Base-by-base conservation (phyloP, 2,888 invertebrate genomes). In the Parascotia fuliginaria region DNA sequence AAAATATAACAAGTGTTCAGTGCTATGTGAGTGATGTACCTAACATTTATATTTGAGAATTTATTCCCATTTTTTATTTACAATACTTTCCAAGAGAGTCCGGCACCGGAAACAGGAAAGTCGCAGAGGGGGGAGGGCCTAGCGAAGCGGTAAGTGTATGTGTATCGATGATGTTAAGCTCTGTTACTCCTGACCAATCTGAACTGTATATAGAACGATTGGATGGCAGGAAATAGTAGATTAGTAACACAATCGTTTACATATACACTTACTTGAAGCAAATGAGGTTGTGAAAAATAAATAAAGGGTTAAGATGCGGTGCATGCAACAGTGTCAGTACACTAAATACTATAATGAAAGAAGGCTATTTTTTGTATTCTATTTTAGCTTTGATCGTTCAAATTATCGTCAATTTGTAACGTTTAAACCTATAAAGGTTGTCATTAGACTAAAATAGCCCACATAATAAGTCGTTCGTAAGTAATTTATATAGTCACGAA, bases 91-190 rank as follows among this genome's bases (percentile, higher is more conserved):
- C 90, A 87, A 88, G 84, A 88, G 89, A 87, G 77, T 85, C 89
- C 91, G 87, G 89, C 70, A 76, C 84, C 89, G 89, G 92, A 82
- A 81, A 88, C 87, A 91, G 92, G 92, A 92, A 92, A 92, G 92
- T 88, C 85, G 86, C 69, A 71, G 60, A 54, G 70, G 81, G 83
- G 82, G 81, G 80, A 74, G 76, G 71, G 73, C 60, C 79, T 85
- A 83, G 82, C 83, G 77, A 82, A 83, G 88, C 83, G 52, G 61
- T 77, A 74, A 55, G 53, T 53, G 45, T 55, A 59, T 56, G 44
- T 45, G 62, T 68, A 73, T 60, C 61, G 50, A 52, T 56, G 45
- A 39, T 44, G 49, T 45, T 53, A 53, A 52, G 16, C 24, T 31
- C 41, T 50, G 32, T 37, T 55, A 45, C 33, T 34, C 1, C 27